Conservation (phyloP, 2,888 invertebrate species). For the Mythimna loreyi region DNA sequence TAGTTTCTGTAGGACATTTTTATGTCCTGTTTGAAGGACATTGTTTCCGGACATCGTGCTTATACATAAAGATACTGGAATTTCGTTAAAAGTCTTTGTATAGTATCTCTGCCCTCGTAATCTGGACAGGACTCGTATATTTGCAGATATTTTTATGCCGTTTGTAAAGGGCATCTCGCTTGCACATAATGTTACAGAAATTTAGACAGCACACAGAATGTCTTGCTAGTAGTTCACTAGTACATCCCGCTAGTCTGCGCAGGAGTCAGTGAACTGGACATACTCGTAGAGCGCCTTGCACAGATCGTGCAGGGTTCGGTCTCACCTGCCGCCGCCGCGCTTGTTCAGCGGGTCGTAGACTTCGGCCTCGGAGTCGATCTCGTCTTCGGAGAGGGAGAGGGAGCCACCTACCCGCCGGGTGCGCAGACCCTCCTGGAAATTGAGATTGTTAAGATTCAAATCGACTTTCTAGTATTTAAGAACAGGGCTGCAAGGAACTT, state of each 20-base stretch:
- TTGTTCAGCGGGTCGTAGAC: slow-evolving; percentile 87
- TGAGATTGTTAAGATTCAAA: background rate
- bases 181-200: slow-evolving; percentile 18
- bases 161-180: background rate
- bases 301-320: slow-evolving; percentile 85
- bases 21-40: background rate
- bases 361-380: slow-evolving; percentile 93
- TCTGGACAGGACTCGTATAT: background rate
- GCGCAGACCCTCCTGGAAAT: slow-evolving; percentile 88
- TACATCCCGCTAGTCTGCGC: slow-evolving; percentile 46
- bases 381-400: slow-evolving; percentile 95
- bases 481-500: too few relatives aligned
- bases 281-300: slow-evolving; percentile 86
- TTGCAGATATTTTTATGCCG: background rate
- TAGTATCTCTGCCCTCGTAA: background rate
- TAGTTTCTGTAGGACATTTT: background rate
- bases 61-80: too few relatives aligned
- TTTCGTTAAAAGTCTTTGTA: background rate
- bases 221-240: slow-evolving; percentile 5
- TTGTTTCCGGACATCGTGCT: background rate
- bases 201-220: slow-evolving; percentile 19
- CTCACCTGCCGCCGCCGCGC: slow-evolving; percentile 86
- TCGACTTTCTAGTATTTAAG: too few relatives aligned
- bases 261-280: slow-evolving; percentile 65
- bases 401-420: slow-evolving; percentile 94